Conservation (phyloP, 2,113 vertebrate species). For the Sminthopsis crassicaudata region DNA sequence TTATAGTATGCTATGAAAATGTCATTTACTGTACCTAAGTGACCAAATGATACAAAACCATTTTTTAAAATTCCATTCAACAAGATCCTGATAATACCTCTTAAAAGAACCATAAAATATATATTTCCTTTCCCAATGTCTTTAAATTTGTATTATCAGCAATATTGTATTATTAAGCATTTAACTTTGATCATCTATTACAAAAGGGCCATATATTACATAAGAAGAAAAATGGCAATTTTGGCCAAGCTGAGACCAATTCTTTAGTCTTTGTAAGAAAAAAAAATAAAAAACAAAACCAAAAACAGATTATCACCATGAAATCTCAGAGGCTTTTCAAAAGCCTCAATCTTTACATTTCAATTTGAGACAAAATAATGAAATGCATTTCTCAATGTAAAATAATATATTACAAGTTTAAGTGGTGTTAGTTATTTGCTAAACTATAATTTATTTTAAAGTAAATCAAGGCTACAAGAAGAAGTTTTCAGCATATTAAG, state of each 20-base stretch:
- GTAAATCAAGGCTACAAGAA: slow-evolving; percentile 23
- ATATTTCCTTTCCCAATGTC: slow-evolving; percentile 47
- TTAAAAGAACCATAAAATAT: slow-evolving; percentile 28
- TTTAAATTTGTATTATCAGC: slow-evolving; percentile 52
- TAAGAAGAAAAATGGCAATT: slow-evolving; percentile 60
- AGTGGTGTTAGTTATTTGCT: slow-evolving; percentile 60
- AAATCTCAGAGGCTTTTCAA: slow-evolving; percentile 70
- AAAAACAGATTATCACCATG: slow-evolving; percentile 65
- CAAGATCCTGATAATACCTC: neutral
- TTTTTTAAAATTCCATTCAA: slow-evolving; percentile 14
- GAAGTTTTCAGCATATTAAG: slow-evolving; percentile 41
- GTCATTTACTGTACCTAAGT: slow-evolving; percentile 24
- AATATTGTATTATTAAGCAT: slow-evolving; percentile 58
- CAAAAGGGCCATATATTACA: slow-evolving; percentile 66
- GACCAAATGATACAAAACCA: slow-evolving; percentile 6
- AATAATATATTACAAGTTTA: slow-evolving; percentile 61
- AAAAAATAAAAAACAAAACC: slow-evolving; percentile 55
- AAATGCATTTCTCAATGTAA: slow-evolving; percentile 66
- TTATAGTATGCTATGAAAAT: slow-evolving; percentile 17
- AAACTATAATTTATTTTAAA: slow-evolving; percentile 66
- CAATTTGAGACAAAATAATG: slow-evolving; percentile 71
- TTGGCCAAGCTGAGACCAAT: slow-evolving; percentile 66
- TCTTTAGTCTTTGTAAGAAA: slow-evolving; percentile 76
- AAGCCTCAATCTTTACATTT: slow-evolving; percentile 70
- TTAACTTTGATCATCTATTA: slow-evolving; percentile 72